Base-by-base conservation (phyloP, 35 echinoderm and acorn worm species). In the Eucidaris tribuloides region DNA sequence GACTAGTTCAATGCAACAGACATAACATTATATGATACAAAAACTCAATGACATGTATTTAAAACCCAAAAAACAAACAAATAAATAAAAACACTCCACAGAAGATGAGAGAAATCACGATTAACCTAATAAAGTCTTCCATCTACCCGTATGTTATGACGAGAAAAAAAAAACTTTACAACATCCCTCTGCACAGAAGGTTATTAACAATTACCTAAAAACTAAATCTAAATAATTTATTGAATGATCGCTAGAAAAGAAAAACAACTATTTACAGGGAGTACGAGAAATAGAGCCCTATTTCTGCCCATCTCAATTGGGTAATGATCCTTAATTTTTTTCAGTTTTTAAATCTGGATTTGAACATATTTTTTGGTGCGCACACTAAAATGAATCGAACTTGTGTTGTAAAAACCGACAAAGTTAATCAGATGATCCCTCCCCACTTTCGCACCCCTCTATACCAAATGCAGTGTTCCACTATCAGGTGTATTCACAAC, bases 131-230 rank as follows among this genome's bases (percentile, higher is more conserved):
- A 74, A 74, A 74, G 9, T 74, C 37, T 44, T 74, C 41, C 9
- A 74, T 74, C 68, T 74, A 74, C 68, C 68, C 68, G 68, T 74
- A 74, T 64, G 22, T 32, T 74, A 74, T 74, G n/a, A 27, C 41
- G 40, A 74, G 37, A 36, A 74, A 74, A 74, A 74, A 22, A 41
- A 74, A 74, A 19, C 34, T 11, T 52, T 11, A 52, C 34, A 74
- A 42, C 68, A 33, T 40, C 37, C 38, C 37, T 22, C 68, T 74
- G 44, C 28, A 35, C 38, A 74, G 24, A 36, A 44, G 44, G 25
- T 36, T 35, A 7, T 11, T 41, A 74, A 35, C 34, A 33, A 38
- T 40, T 42, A 7, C 68, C 23, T n/a, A 14, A 20, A 31, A n/a
- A 20, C 41, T 17, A 9, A 6, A n/a, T 42, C 68, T 36, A 44